Evolutionary conservation across 2,797 vertebrate genomes (phyloP), one percentile per base, ranked within the genome.

Genomic region (Miopithecus talapoin): DNA sequence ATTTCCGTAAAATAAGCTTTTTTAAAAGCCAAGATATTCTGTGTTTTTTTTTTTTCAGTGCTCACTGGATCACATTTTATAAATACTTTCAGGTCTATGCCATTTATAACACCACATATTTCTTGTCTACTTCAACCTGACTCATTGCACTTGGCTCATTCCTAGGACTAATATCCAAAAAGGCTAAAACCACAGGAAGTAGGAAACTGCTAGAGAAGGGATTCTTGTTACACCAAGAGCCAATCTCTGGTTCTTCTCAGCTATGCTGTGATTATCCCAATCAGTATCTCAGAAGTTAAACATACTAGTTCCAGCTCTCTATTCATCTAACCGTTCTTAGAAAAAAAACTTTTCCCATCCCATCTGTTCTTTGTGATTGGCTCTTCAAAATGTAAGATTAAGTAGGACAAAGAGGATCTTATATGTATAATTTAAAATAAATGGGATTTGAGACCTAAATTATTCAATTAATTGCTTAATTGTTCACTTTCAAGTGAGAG

Each of bases 1-100:
- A 95, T 97, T 98, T 97, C 50, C 72, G 97, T 92, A 97, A 96
- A 97, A 98, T 95, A 96, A 95, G 85, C 61, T 96, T 96, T 98
- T 84, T 50, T 97, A 95, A 95, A 98, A 91, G 22, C 97, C 17
- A 98, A 96, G 97, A 97, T 89, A 50, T 24, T 93, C 79, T 83
- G 6, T 78, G 4, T 53, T 80, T 36, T 43, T 90, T 53, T 90
- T 53, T 87, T 41, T 68, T 17, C n/a, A 91, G n/a, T 48, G 90
- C 5, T 97, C 41, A 64, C 89, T 75, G 78, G 76, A 94, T 97
- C 41, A 43, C 85, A 96, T 64, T 97, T 64, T 75, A 85, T 46
- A 85, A 96, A 89, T 89, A 75, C 80, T 96, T 97, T 61, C 33
- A 95, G 48, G 36, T 61, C 36, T 28, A n/a, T 46, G 72, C 3